phyloP scores from a whole-genome alignment of 2,113 vertebrate species.

The Alces alces region DNA sequence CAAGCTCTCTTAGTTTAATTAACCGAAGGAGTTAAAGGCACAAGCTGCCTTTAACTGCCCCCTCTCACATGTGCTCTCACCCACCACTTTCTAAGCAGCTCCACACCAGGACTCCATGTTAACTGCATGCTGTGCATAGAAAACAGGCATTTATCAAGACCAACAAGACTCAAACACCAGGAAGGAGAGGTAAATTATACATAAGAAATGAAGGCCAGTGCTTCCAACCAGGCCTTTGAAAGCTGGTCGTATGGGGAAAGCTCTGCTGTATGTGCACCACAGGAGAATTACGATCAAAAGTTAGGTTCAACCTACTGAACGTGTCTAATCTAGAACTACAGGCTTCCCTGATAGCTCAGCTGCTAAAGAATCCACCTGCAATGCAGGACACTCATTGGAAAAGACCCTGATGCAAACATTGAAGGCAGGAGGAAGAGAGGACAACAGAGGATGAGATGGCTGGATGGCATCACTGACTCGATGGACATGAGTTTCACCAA shows the following conservation, averaged over 20 bases:
- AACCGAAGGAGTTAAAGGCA: not conserved
- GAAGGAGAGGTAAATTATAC: conserved; percentile 34
- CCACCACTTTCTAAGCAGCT: not conserved
- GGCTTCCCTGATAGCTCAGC: not conserved
- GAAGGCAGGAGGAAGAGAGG: not conserved
- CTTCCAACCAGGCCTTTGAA: conserved; percentile 13
- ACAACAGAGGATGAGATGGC: not conserved
- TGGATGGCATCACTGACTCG: not conserved
- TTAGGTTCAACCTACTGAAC: conserved; percentile 12
- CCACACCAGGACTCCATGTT: not conserved
- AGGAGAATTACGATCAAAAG: conserved; percentile 33
- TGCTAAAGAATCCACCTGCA: not conserved
- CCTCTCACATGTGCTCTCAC: not conserved
- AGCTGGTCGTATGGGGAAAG: no score
- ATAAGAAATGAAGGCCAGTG: not conserved
- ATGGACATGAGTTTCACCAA: not conserved
- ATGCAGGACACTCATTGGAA: not conserved
- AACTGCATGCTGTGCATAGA: not conserved
- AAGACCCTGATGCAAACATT: not conserved
- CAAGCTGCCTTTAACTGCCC: not conserved
- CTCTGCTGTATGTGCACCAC: not conserved
- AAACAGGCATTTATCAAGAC: conserved; percentile 46
- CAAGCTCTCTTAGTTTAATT: not conserved
- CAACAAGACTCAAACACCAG: conserved; percentile 41
- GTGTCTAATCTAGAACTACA: conserved; percentile 9